A percentile compares a stretch with the other conserved stretches of the same genome.
Conservation (phyloP, 2,888 invertebrate genomes). For the Artemia sp. region DNA sequence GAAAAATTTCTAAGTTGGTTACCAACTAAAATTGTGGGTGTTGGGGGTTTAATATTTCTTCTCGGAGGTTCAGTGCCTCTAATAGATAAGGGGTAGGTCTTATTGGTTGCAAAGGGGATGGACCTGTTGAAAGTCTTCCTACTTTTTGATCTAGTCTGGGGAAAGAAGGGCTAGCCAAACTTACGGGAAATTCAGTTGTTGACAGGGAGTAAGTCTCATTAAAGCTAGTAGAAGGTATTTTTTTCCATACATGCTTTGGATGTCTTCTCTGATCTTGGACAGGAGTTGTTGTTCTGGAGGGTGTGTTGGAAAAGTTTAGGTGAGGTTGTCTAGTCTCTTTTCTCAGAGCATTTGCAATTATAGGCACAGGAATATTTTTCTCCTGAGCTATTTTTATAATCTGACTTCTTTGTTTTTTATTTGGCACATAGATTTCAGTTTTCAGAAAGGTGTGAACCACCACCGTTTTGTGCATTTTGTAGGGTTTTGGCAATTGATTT, state of each 20-base stretch:
- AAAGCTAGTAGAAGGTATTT: background rate
- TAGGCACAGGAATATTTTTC: background rate
- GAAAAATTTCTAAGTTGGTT: no score
- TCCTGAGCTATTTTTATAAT: slow-evolving; percentile 1
- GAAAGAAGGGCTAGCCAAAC: background rate
- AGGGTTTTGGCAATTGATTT: no score
- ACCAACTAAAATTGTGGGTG: no score
- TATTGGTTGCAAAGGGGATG: no score
- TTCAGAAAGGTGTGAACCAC: no score
- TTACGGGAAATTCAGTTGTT: background rate
- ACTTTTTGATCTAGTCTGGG: background rate
- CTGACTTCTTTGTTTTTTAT: background rate
- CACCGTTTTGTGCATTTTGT: no score
- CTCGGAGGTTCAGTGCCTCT: no score
- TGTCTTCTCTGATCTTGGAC: background rate
- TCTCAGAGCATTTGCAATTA: background rate
- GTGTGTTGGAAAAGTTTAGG: background rate
- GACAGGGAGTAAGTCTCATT: background rate
- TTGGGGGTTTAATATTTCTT: no score
- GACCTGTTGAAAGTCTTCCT: background rate
- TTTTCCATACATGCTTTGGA: background rate
- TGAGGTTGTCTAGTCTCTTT: background rate
- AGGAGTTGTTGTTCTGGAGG: background rate
- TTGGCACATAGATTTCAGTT: background rate
- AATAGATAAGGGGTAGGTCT: no score